Evolutionary conservation across 2,113 vertebrate genomes (phyloP).

Genomic region (Eonycteris spelaea): DNA sequence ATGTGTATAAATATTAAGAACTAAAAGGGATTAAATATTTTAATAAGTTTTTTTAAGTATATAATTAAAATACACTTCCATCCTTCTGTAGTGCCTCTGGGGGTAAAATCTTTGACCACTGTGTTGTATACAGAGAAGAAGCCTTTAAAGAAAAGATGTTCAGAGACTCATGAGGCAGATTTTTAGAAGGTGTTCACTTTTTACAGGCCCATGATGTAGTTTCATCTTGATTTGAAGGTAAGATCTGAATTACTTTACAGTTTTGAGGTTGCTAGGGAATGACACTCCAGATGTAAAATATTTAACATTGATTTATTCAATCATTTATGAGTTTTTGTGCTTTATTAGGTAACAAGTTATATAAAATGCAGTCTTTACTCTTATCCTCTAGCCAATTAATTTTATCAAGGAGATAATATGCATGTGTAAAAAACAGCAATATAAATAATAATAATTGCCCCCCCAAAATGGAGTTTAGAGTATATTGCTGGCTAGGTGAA

Average conservation of each 20-base stretch:
- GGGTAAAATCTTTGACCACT: slow-evolving; percentile 96
- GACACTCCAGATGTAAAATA: neutral
- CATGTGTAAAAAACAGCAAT: neutral
- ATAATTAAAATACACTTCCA: neutral
- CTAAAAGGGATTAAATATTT: neutral
- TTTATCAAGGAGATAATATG: neutral
- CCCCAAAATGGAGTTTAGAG: neutral
- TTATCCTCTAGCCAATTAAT: neutral
- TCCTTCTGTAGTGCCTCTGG: slow-evolving; percentile 89
- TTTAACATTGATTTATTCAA: neutral
- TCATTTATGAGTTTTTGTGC: neutral
- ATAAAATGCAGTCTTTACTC: neutral
- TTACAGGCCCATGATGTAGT: slow-evolving; percentile 90
- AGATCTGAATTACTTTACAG: neutral
- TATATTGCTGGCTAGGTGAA: neutral
- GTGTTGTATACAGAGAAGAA: slow-evolving; percentile 93
- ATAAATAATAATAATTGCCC: neutral
- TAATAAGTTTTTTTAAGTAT: neutral
- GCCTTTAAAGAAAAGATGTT: slow-evolving; percentile 96
- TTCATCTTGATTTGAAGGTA: slow-evolving; percentile 96
- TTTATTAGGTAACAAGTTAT: neutral
- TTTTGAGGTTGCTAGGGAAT: neutral
- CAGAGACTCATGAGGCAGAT: slow-evolving; percentile 92
- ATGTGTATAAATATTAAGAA: neutral
- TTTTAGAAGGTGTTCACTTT: slow-evolving; percentile 93